Evolutionary conservation across 1,140 invertebrate species (phyloP), one percentile per base, ranked within the genome.

Genomic region (Bradynema listronoti): DNA sequence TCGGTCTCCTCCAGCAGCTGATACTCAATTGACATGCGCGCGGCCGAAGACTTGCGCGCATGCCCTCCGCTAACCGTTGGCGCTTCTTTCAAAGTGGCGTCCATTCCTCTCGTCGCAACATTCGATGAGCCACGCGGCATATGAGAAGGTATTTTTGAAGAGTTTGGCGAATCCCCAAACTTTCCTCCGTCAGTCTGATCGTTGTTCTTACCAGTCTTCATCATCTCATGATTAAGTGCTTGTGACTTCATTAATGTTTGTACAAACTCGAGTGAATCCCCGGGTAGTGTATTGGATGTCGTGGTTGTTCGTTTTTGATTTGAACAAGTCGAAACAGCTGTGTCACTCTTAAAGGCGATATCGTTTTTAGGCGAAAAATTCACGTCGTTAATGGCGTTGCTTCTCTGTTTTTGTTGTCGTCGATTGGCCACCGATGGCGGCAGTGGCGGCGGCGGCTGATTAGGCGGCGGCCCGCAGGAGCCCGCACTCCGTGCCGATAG

Each of bases 1-100:
- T 69, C 69, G 22, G 57, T 68, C 51, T 71, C 69, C 52, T 71
- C 65, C 25, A 71, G 53, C 32, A 71, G 49, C 39, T 74, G 60
- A 39, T 71, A 71, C 34, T 61, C 61, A 51, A 71, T 71, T 7
- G 61, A 72, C 32, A 64, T 41, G 9, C 54, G 27, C 11, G 29
- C 42, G n/a, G 24, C 53, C 2, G 49, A 61, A 39, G 33, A 2
- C 25, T 58, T 61, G 34, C 55, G 19, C 19, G 47, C 19, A 33
- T 45, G 57, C 41, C 22, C 25, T 45, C 41, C 29, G 27, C 11
- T 54, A 25, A 14, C 30, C 16, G 32, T 9, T 42, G 30, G 9
- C 14, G 55, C 24, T 52, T 22, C 22, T n/a, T 39, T n/a, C n/a
- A n/a, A n/a, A n/a, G n/a, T n/a, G n/a, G n/a, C n/a, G n/a, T n/a